phyloP scores from a whole-genome alignment of 2,113 vertebrate genomes.

The Hippoglossus stenolepis region DNA sequence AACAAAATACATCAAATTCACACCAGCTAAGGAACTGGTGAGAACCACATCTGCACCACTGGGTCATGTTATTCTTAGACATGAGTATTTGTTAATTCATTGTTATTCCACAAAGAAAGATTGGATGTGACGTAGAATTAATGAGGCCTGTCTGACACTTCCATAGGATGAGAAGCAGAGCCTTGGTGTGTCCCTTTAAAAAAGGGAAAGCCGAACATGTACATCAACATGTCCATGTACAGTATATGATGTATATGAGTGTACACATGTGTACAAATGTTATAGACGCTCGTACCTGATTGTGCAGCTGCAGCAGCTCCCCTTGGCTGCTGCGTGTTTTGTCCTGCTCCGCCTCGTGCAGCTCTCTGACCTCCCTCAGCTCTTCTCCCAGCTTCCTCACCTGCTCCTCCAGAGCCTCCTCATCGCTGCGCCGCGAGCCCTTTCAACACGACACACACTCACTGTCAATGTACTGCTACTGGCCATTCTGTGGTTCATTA shows the following conservation, averaged over 20 bases:
- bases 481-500: neutral
- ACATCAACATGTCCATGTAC: neutral
- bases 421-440: conserved; percentile 92
- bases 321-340: conserved; percentile 87
- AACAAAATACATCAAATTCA: conserved; percentile 13
- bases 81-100: neutral
- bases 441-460: conserved; percentile 61
- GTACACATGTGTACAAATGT: neutral
- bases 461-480: neutral
- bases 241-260: neutral
- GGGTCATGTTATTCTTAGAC: neutral
- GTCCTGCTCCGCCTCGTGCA: conserved; percentile 91
- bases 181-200: too few species aligned
- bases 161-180: too few species aligned
- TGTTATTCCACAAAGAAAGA: neutral
- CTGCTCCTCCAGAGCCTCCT: conserved; percentile 96
- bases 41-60: conserved; percentile 7
- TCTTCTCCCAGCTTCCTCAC: conserved; percentile 93
- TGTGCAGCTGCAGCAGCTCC: conserved; percentile 91
- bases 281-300: conserved; percentile 83
- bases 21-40: neutral
- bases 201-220: too few species aligned
- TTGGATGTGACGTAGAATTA: too few species aligned
- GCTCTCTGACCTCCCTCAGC: conserved; percentile 88
- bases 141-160: too few species aligned